These are phyloP conservation scores for Pterophyllum scalare DNA, from an alignment of 2,113 vertebrate species.

Conservation along the genomic window DNA sequence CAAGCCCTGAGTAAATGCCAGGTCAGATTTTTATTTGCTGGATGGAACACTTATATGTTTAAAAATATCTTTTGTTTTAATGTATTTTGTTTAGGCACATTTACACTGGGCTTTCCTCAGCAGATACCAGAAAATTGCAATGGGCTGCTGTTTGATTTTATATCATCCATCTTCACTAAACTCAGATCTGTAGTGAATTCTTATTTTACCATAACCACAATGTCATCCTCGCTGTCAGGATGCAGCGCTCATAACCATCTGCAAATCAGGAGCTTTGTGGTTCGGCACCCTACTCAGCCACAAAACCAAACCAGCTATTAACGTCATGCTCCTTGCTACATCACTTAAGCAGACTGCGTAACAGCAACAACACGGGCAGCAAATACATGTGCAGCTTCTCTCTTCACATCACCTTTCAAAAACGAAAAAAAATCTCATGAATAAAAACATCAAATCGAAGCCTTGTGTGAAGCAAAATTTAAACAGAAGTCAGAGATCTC, in stretches of 20 bases:
- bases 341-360: not conserved
- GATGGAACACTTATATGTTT: not conserved
- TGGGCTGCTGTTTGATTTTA: not conserved
- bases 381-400: not conserved
- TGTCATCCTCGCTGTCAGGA: slow-evolving; percentile 7
- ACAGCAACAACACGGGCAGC: no score
- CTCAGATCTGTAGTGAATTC: not conserved
- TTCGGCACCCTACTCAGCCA: not conserved
- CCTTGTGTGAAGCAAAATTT: not conserved
- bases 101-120: not conserved
- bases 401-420: not conserved
- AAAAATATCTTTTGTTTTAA: not conserved
- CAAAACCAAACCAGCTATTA: not conserved
- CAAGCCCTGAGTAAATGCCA: slow-evolving; percentile 4
- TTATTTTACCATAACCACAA: not conserved
- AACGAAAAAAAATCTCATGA: not conserved
- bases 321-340: not conserved
- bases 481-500: not conserved
- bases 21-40: not conserved
- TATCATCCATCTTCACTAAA: not conserved
- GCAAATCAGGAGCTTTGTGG: not conserved
- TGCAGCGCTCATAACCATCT: not conserved
- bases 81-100: not conserved
- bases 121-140: not conserved
- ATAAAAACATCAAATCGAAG: not conserved